phyloP scores from a whole-genome alignment of 1,140 invertebrate species.

The Procambarus clarkii region DNA sequence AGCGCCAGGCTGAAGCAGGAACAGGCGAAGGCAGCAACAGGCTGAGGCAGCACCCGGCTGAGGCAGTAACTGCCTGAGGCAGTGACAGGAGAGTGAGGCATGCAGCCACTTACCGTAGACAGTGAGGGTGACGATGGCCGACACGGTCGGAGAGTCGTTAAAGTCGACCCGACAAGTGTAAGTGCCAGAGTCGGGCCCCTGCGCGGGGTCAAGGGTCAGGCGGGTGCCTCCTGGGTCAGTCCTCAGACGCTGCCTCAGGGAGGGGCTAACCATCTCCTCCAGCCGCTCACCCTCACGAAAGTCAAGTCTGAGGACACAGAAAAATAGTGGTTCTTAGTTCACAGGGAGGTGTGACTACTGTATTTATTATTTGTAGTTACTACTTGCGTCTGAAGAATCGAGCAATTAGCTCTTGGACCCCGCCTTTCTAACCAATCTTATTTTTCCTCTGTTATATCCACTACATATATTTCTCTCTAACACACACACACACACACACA shows the following conservation, averaged over 20 bases:
- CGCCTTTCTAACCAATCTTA: not conserved
- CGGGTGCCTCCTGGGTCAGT: constrained; percentile 10
- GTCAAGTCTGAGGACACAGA: constrained; percentile 40
- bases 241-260: constrained; percentile 6
- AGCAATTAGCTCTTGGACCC: too few relatives aligned
- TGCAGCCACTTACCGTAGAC: constrained; percentile 37
- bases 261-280: constrained; percentile 27
- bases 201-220: constrained; percentile 31
- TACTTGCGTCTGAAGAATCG: too few relatives aligned
- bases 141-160: constrained; percentile 39
- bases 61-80: too few relatives aligned
- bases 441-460: not conserved
- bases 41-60: too few relatives aligned
- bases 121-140: constrained; percentile 43
- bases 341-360: not conserved
- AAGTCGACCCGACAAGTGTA: constrained; percentile 57
- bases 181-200: constrained; percentile 31
- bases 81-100: too few relatives aligned
- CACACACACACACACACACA: too few relatives aligned
- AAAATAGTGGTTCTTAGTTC: not conserved
- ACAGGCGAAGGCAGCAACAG: too few relatives aligned
- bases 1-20: too few relatives aligned
- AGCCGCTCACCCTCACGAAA: constrained; percentile 36
- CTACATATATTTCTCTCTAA: too few relatives aligned
- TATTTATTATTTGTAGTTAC: not conserved